A percentile compares a stretch with the other conserved stretches of the same genome.
Evolutionary conservation across 2,888 invertebrate species (phyloP).

Genomic region (Drosophila quinaria): DNA sequence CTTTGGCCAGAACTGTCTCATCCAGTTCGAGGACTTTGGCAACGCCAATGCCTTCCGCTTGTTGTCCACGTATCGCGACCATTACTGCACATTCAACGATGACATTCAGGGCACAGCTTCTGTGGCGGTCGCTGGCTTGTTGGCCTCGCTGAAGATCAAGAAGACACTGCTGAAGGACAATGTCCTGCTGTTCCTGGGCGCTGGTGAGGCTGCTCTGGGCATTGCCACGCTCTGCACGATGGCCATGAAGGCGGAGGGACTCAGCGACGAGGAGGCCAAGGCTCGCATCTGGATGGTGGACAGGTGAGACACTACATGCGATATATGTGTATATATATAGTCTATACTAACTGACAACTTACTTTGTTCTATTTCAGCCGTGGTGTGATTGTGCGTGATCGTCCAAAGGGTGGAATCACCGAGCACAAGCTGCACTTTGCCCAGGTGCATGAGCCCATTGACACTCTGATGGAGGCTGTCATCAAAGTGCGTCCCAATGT

Average conservation of each 20-base stretch:
- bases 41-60: conserved; percentile 98
- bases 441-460: conserved; percentile 91
- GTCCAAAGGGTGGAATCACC: conserved; percentile 92
- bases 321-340: too few species aligned
- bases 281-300: conserved; percentile 97
- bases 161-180: conserved; percentile 93
- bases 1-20: conserved; percentile 94
- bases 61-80: conserved; percentile 94
- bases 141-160: conserved; percentile 94
- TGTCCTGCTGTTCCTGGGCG: conserved; percentile 96
- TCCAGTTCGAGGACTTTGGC: conserved; percentile 99
- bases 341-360: not conserved
- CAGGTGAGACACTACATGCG: conserved; percentile 58
- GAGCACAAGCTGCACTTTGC: conserved; percentile 94
- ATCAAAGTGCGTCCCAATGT: conserved; percentile 93
- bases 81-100: conserved; percentile 98
- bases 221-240: conserved; percentile 96
- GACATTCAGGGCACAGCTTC: conserved; percentile 99
- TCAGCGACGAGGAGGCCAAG: conserved; percentile 91
- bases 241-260: conserved; percentile 96
- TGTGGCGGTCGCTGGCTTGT: conserved; percentile 97
- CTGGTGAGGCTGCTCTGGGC: conserved; percentile 98
- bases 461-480: conserved; percentile 93
- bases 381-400: conserved; percentile 95
- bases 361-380: conserved; percentile 87